These are phyloP conservation scores for Pampusana beccarii DNA, from an alignment of 2,113 vertebrate genomes.

Conservation along the genomic window DNA sequence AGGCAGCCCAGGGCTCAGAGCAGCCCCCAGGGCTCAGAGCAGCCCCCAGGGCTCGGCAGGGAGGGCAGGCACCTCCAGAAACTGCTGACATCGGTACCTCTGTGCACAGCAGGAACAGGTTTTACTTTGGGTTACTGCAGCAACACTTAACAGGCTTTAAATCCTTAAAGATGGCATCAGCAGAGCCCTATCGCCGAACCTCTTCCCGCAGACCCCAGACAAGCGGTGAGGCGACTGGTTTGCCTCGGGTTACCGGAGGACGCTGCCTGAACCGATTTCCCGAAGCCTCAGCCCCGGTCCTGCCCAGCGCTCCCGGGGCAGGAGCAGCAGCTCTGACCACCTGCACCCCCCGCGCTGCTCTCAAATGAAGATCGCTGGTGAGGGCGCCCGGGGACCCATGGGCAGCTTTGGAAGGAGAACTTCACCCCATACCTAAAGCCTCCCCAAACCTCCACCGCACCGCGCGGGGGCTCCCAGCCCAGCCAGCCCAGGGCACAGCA, in stretches of 20 bases:
- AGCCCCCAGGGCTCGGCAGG: fast-evolving
- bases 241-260: fast-evolving
- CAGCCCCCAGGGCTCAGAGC: fast-evolving
- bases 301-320: background rate
- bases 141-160: background rate
- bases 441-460: background rate
- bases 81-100: fast-evolving
- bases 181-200: too few relatives aligned
- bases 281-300: background rate
- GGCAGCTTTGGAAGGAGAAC: background rate
- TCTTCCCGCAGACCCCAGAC: background rate
- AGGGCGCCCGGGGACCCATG: background rate
- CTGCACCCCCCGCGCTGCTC: fast-evolving
- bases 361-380: fast-evolving
- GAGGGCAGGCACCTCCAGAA: background rate
- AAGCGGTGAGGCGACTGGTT: fast-evolving
- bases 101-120: background rate
- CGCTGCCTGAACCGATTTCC: fast-evolving
- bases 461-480: too few relatives aligned
- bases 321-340: too few relatives aligned
- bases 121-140: background rate
- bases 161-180: background rate
- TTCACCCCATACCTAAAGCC: background rate
- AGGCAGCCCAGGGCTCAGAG: background rate
- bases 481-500: background rate